Base-by-base conservation (phyloP, 1,140 invertebrate genomes). In the Polypedilum vanderplanki region DNA sequence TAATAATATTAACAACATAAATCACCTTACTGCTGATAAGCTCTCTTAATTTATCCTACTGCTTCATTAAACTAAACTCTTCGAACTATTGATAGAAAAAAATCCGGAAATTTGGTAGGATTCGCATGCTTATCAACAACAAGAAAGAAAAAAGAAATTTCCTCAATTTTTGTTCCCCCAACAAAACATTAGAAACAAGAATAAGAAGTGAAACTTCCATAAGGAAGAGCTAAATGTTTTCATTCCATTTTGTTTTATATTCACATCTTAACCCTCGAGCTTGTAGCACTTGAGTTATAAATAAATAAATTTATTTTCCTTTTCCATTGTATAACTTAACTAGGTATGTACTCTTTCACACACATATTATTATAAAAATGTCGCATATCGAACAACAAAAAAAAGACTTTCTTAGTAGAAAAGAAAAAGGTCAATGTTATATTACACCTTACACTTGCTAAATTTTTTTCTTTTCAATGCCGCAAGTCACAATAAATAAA, bases 1-100 rank as follows among this genome's bases (percentile, higher is more conserved):
- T 22, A 70, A 70, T 70, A 70, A 70, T 70, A 70, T 70, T 18
- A 70, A 70, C 20, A 70, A 70, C 17, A 70, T 20, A n/a, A 70
- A 70, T 70, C 65, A 70, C 65, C 8, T 18, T 10, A 70, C 65
- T 9, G 65, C 17, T 70, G 46, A 57, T n/a, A 57, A 57, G 46
- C 46, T 57, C 46, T 57, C 46, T 15, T 57, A 57, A 57, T n/a
- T 57, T 57, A n/a, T 57, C n/a, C 46, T 57, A 10, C 41, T 57
- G 12, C n/a, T n/a, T 15, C 46, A 57, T 57, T 46, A 57, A n/a
- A 15, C 46, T 46, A 15, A 8, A 57, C 46, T 46, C 3, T 12
- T 3, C 4, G 3, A 57, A 8, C 10, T 3, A 57, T 15, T 57
- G 46, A 10, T 3, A 15, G 41, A n/a, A 33, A 33, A 33, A 5